Percentiles rank a stretch among this genome's conserved stretches.
Evolutionary conservation across 2,888 invertebrate genomes (phyloP).

Genomic region (Scelioninae gen. 1): DNA sequence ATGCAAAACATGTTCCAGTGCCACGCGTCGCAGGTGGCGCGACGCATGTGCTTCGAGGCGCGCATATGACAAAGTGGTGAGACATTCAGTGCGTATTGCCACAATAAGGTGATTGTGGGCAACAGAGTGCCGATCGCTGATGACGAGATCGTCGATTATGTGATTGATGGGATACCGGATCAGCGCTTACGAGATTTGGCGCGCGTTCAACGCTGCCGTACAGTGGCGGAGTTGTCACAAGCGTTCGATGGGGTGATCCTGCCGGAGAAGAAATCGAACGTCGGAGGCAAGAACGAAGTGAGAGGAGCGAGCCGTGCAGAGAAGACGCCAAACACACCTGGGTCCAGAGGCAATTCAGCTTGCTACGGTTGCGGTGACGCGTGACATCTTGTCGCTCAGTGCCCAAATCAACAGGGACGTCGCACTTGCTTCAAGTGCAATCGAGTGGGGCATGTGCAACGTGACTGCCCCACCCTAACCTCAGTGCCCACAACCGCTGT

Average conservation of each 20-base stretch:
- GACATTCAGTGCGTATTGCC: slow-evolving; percentile 29
- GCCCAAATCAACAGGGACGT: neutral
- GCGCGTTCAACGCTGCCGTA: slow-evolving; percentile 28
- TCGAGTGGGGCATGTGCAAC: slow-evolving; percentile 24
- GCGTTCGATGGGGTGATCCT: too few relatives aligned
- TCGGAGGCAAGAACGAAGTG: neutral
- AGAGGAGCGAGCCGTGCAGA: neutral
- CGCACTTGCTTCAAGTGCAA: too few relatives aligned
- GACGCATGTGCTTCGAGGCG: slow-evolving; percentile 15
- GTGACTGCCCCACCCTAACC: slow-evolving; percentile 13
- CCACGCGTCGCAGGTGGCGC: neutral
- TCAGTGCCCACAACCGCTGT: slow-evolving; percentile 40
- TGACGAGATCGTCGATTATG: slow-evolving; percentile 31
- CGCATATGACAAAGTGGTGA: slow-evolving; percentile 21
- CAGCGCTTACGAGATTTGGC: slow-evolving; percentile 23
- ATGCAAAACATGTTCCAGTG: slow-evolving; percentile 22
- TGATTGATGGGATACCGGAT: slow-evolving; percentile 27
- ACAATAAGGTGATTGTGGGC: slow-evolving; percentile 24
- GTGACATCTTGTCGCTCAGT: too few relatives aligned
- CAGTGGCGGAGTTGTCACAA: slow-evolving; percentile 4
- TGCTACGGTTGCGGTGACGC: too few relatives aligned
- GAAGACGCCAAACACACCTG: too few relatives aligned
- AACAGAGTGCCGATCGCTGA: slow-evolving; percentile 9
- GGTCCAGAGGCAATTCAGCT: too few relatives aligned
- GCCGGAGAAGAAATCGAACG: too few relatives aligned